Evolutionary conservation across 2,888 invertebrate genomes (phyloP).

Genomic region (Orchesellides sinensis): DNA sequence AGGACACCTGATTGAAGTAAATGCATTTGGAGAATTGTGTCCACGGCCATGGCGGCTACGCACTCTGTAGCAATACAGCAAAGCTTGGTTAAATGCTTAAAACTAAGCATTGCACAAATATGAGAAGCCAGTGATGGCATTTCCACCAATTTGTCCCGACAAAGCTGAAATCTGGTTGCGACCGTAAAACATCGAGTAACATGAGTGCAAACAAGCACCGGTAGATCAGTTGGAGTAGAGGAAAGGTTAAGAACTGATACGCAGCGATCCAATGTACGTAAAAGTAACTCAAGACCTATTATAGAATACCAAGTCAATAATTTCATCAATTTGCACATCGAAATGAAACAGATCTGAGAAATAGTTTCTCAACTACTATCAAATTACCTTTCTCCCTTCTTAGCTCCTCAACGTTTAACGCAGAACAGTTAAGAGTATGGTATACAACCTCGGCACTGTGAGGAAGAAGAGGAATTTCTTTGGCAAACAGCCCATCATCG

Average conservation of each 20-base stretch:
- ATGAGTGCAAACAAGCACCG: constrained; percentile 94
- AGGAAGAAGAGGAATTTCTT: constrained; percentile 88
- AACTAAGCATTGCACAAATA: constrained; percentile 89
- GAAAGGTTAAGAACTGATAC: constrained; percentile 91
- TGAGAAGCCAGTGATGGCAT: constrained; percentile 93
- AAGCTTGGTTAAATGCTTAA: constrained; percentile 90
- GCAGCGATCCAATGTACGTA: constrained; percentile 96
- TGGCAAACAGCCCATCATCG: constrained; percentile 95
- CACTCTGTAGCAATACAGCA: constrained; percentile 94
- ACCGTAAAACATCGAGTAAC: constrained; percentile 96
- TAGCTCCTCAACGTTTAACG: constrained; percentile 98
- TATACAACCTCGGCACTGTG: constrained; percentile 97
- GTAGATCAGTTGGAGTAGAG: constrained; percentile 86
- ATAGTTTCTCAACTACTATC: too few species aligned
- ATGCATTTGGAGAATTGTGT: constrained; percentile 90
- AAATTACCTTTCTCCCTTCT: constrained; percentile 88
- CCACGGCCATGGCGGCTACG: constrained; percentile 90
- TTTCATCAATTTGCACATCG: too few species aligned
- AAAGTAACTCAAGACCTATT: constrained; percentile 79
- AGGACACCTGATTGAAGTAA: constrained; percentile 91
- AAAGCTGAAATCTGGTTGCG: constrained; percentile 94
- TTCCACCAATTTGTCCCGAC: constrained; percentile 90
- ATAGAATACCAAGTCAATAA: background rate
- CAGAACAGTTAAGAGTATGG: constrained; percentile 97
- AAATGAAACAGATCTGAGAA: too few species aligned